These are phyloP conservation scores for Camelus dromedarius DNA, from an alignment of 2,113 vertebrate genomes.

Conservation along the genomic window DNA sequence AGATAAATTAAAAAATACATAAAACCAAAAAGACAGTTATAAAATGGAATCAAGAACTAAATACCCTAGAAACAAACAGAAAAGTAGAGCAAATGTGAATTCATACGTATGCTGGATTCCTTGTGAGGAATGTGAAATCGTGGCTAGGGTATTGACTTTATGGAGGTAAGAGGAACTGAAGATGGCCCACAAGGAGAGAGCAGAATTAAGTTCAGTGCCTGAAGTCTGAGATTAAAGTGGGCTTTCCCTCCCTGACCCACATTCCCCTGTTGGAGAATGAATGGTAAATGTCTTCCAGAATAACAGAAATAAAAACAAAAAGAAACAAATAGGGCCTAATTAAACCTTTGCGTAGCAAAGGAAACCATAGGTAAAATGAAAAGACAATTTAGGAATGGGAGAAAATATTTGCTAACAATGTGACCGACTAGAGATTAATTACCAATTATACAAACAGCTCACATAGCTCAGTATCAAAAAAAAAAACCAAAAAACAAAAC, in stretches of 20 bases:
- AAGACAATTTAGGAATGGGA: too few species aligned
- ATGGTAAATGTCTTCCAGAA: too few species aligned
- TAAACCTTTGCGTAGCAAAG: too few species aligned
- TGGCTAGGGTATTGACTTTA: background rate
- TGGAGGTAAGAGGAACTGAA: background rate
- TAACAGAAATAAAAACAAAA: too few species aligned
- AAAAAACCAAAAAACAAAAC: too few species aligned
- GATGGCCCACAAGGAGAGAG: background rate
- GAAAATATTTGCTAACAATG: too few species aligned
- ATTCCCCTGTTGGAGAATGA: background rate
- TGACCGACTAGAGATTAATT: too few species aligned
- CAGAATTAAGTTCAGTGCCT: background rate
- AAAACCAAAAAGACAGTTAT: background rate
- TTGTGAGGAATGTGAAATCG: background rate
- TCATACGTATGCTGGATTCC: accelerated
- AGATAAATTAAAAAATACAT: background rate
- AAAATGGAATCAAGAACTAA: background rate
- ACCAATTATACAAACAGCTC: too few species aligned
- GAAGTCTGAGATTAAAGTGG: background rate
- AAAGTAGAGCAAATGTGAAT: background rate
- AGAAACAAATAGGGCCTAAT: too few species aligned
- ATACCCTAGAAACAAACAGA: background rate
- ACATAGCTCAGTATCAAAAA: too few species aligned
- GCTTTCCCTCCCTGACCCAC: background rate
- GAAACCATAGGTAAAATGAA: too few species aligned